A percentile compares a stretch with the other conserved stretches of the same genome.
Evolutionary conservation across 2,888 invertebrate species (phyloP).

Genomic region (Mayetiola destructor): DNA sequence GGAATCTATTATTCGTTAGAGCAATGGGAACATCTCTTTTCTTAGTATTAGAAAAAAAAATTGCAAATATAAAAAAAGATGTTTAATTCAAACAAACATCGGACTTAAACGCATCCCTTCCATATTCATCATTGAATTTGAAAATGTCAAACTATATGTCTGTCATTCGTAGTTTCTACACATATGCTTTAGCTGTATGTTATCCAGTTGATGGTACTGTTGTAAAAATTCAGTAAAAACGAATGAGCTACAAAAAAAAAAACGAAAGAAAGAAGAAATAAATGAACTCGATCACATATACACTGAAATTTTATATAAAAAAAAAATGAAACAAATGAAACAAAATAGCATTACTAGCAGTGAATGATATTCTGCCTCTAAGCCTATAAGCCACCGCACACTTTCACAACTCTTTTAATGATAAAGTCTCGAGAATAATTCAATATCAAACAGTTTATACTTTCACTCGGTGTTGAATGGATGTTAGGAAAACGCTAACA

Average conservation of each 20-base stretch:
- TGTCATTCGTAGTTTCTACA: not conserved
- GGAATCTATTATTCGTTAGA: not conserved
- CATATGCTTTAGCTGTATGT: not conserved
- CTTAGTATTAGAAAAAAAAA: not conserved
- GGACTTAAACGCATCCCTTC: constrained; percentile 10
- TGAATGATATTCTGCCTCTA: constrained; percentile 5
- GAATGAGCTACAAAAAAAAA: not conserved
- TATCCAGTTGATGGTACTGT: not conserved
- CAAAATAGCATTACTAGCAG: not conserved
- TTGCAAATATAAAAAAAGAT: not conserved
- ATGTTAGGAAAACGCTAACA: constrained; percentile 15
- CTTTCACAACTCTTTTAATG: constrained; percentile 1
- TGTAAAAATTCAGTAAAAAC: not conserved
- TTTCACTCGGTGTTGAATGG: constrained; percentile 20
- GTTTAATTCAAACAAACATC: not conserved
- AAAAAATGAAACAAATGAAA: not conserved
- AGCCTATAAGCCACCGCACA: not conserved
- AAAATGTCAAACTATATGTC: constrained; percentile 10
- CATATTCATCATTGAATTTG: not conserved
- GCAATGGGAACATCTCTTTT: not conserved
- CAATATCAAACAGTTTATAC: constrained; percentile 18
- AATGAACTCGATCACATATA: not conserved
- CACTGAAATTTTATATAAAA: not conserved
- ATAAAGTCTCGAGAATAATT: constrained; percentile 4
- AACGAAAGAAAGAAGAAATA: not conserved